Evolutionary conservation across 1,140 invertebrate species (phyloP), one percentile per base, ranked within the genome.

Genomic region (Trigoniulus corallinus): DNA sequence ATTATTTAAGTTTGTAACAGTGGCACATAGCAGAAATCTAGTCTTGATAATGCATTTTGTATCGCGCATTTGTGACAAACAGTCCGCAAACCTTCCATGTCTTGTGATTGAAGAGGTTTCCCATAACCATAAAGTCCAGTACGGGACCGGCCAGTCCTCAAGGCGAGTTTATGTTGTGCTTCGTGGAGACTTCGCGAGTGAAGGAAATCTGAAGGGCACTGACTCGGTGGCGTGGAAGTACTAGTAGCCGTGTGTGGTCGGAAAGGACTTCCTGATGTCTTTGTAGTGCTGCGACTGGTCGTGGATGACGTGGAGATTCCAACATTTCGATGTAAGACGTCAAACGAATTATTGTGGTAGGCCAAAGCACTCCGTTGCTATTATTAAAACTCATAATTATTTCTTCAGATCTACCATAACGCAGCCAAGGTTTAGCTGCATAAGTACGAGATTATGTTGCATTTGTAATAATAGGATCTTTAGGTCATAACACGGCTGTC

Each of bases 241-340:
- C 63, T 62, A 39, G 58, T 61, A 22, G 62, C 63, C 26, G 61
- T 62, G 45, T 61, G 57, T 25, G 58, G 57, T 69, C 79, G 78
- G 60, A 92, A 93, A 7, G 88, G 85, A 66, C 86, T 91, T 23
- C 86, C 89, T 58, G 84, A 84, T 7, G 88, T 93, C 67, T 94
- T 95, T 29, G 86, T 89, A 3, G 89, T 95, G 29, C 88, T 93
- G 48, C 88, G 72, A 15, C 88, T 92, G 1, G 89, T 96, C 1
- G 89, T 94, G 50, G 85, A 91, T 0, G 88, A 89, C 0, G 88
- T 89, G n/a, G 89, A 94, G 53, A 95, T 92, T 22, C 89, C 89
- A 54, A 94, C 80, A 61, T 91, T 89, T 44, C 88, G 67, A 54
- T 82, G 69, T 1, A 78, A 70, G 20, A 74, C 68, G 61, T 64